Conservation (phyloP, 1,140 invertebrate genomes). For the Chionoecetes opilio region DNA sequence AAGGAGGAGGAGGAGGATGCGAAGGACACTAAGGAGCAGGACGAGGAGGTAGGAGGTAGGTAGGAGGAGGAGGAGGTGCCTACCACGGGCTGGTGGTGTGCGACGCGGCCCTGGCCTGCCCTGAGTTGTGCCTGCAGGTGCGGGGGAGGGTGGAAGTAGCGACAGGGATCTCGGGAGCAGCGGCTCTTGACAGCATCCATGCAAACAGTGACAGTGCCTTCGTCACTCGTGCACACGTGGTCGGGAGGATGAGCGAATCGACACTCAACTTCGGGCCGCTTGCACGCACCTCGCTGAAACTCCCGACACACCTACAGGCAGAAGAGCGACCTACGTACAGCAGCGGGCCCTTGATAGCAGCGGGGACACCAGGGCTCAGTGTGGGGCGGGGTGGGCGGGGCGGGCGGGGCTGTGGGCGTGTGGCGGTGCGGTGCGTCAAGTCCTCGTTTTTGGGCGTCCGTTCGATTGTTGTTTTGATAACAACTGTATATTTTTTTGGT, state of each 20-base stretch:
- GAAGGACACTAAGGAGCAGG: slow-evolving; percentile 78
- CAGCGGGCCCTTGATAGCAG: slow-evolving; percentile 14
- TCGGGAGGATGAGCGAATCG: slow-evolving; percentile 98
- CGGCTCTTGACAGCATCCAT: slow-evolving; percentile 99
- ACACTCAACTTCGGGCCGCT: slow-evolving; percentile 97
- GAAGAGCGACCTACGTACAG: slow-evolving; percentile 81
- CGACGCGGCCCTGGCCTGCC: slow-evolving; percentile 95
- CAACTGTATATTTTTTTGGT: too few relatives aligned
- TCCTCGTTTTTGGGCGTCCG: too few relatives aligned
- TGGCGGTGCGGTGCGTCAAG: too few relatives aligned
- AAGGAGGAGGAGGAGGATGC: slow-evolving; percentile 25
- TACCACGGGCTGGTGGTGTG: slow-evolving; percentile 87
- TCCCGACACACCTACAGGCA: slow-evolving; percentile 96
- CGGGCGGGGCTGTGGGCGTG: not conserved
- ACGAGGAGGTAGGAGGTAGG: slow-evolving; percentile 83
- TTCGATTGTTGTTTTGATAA: too few relatives aligned
- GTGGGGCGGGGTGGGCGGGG: not conserved
- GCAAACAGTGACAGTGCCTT: slow-evolving; percentile 98
- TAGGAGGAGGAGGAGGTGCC: slow-evolving; percentile 86
- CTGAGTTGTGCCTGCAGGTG: slow-evolving; percentile 99
- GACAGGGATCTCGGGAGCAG: slow-evolving; percentile 97
- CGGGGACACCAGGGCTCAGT: not conserved
- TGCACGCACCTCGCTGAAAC: slow-evolving; percentile 98
- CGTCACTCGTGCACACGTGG: slow-evolving; percentile 93
- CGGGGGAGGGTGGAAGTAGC: slow-evolving; percentile 98